Percentiles rank a stretch among this genome's conserved stretches.
These are phyloP conservation scores for Cacatua alba DNA, from an alignment of 2,113 vertebrate genomes.

Conservation along the genomic window DNA sequence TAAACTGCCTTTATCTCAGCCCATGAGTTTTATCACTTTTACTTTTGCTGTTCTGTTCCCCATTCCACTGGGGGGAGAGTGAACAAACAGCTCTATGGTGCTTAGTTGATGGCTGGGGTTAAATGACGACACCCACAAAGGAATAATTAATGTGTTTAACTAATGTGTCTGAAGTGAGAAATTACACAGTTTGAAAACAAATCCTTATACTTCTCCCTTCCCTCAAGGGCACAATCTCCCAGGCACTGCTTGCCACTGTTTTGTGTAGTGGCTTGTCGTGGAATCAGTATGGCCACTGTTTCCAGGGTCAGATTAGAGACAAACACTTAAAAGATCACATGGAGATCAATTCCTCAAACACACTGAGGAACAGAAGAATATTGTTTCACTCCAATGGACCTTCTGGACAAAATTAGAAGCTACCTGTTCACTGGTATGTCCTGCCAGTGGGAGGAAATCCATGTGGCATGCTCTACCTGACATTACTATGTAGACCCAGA, in stretches of 20 bases:
- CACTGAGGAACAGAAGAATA: not conserved
- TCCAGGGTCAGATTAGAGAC: not conserved
- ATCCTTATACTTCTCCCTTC: not conserved
- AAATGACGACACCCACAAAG: not conserved
- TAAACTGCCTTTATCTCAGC: not conserved
- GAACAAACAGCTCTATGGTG: not conserved
- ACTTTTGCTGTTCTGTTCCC: not conserved
- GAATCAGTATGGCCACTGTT: not conserved
- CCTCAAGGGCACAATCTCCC: not conserved
- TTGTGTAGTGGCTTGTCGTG: accelerated
- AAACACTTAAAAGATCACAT: not conserved
- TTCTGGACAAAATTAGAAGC: not conserved
- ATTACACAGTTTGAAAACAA: not conserved
- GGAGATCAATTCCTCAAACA: not conserved
- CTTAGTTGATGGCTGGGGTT: not conserved
- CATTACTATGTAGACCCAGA: conserved; percentile 13
- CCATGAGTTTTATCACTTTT: not conserved
- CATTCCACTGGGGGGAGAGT: not conserved
- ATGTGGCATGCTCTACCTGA: conserved; percentile 9
- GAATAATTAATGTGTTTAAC: not conserved
- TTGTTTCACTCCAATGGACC: not conserved
- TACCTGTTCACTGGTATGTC: not conserved
- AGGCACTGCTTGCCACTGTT: not conserved
- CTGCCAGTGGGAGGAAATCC: not conserved
- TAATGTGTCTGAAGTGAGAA: not conserved